Base-by-base conservation (phyloP, 2,797 vertebrate genomes). In the Erithacus rubecula region DNA sequence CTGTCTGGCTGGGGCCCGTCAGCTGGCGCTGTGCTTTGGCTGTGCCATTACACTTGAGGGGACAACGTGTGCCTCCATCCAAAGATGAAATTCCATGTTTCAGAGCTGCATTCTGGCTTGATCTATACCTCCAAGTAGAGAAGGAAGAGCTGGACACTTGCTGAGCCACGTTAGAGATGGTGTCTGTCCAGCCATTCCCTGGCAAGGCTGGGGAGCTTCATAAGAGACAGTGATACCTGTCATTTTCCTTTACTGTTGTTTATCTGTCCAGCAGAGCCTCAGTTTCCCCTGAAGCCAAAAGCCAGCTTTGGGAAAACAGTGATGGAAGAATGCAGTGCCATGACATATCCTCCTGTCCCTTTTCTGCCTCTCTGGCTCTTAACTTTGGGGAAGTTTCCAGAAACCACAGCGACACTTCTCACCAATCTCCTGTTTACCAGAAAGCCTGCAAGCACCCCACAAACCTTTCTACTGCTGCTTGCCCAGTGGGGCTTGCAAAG, bases 401-500 rank as follows among this genome's bases (percentile, higher is more conserved):
- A 74, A 67, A 81, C 8, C 3, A 4, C 36, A 76, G 37, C 0
- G 5, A 76, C 44, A 51, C 20, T 53, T 34, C 64, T 29, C 69
- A 4, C 1, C 21, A 62, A 44, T 44, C 46, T 79, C 19, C 29
- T 12, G 13, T 67, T 81, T 29, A 63, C n/a, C 77, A 68, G 27
- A 52, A 84, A 78, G 32, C 2, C 44, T 78, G 12, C 26, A 84
- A 78, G 24, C 6, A 2, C 11, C 22, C 9, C 29, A 34, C 0
- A 3, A 49, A 63, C 6, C 20, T 62, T 86, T 19, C 15, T 29
- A 65, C 30, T 74, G 44, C n/a, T 63, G 24, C 27, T 71, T 67
- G 64, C 30, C n/a, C 2, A 11, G 39, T 0, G 0, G 27, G 16
- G 53, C 20, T 71, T 71, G 20, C 39, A 36, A 22, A 88, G 37